Percentiles rank a stretch among this genome's conserved stretches.
These are phyloP conservation scores for Ennomos quercinarius DNA, from an alignment of 2,888 invertebrate genomes.

Conservation along the genomic window DNA sequence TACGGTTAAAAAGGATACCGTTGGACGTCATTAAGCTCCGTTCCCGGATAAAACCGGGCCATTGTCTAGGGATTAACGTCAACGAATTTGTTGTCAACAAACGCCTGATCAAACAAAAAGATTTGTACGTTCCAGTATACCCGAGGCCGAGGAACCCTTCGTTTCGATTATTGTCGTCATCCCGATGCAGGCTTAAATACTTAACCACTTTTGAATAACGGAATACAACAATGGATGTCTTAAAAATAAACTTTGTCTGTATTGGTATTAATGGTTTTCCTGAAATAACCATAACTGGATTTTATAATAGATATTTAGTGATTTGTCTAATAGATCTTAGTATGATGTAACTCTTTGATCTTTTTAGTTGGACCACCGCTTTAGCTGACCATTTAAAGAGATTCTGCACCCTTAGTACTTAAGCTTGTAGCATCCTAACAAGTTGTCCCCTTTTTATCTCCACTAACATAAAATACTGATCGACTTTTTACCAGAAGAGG, in stretches of 20 bases:
- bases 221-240: conserved; percentile 44
- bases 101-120: conserved; percentile 83
- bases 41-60: conserved; percentile 70
- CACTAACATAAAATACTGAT: conserved; percentile 26
- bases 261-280: background rate
- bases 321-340: background rate
- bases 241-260: conserved; percentile 30
- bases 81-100: conserved; percentile 83
- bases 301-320: too few relatives aligned
- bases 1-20: conserved; percentile 67
- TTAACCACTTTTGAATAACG: conserved; percentile 61
- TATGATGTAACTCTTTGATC: background rate
- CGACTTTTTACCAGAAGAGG: conserved; percentile 22
- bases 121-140: conserved; percentile 66
- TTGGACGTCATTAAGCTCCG: conserved; percentile 63
- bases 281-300: too few relatives aligned
- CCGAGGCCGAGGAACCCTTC: conserved; percentile 61
- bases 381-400: conserved; percentile 12
- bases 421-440: conserved; percentile 8
- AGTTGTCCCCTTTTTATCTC: conserved; percentile 18
- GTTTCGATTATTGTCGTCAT: conserved; percentile 65
- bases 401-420: conserved; percentile 37
- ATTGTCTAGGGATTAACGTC: conserved; percentile 84
- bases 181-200: conserved; percentile 65
- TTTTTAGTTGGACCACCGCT: background rate